Conservation (phyloP, 2,797 vertebrate species). For the Alcedo quadribrachys region DNA sequence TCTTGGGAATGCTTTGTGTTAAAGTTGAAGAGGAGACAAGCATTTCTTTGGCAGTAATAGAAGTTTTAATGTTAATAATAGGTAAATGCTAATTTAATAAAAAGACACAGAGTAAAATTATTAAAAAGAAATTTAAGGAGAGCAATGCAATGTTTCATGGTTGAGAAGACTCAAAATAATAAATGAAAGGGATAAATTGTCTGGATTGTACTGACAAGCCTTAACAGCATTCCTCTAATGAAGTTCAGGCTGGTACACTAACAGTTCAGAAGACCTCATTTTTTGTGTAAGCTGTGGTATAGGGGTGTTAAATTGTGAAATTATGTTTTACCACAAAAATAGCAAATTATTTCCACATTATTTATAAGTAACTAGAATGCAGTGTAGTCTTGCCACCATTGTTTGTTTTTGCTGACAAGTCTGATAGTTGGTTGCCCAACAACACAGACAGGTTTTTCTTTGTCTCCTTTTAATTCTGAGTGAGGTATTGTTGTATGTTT, state of each 20-base stretch:
- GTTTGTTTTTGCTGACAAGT: constrained; percentile 68
- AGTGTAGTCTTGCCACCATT: constrained; percentile 40
- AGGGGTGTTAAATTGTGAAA: constrained; percentile 37
- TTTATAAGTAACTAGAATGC: constrained; percentile 11
- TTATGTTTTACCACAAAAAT: constrained; percentile 55
- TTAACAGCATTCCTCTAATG: neutral
- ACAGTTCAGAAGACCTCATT: neutral
- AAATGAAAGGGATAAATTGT: neutral
- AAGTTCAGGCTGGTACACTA: neutral
- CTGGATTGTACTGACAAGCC: neutral
- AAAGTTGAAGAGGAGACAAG: neutral
- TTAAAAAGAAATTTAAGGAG: neutral
- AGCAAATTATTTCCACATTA: constrained; percentile 49
- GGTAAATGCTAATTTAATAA: neutral
- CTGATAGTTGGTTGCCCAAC: constrained; percentile 67
- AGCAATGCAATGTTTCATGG: neutral
- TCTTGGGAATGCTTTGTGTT: neutral
- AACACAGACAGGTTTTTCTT: constrained; percentile 69
- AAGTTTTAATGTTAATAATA: neutral
- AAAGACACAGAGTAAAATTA: neutral
- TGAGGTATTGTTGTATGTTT: constrained; percentile 33
- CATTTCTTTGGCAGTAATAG: neutral
- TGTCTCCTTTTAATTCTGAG: constrained; percentile 47
- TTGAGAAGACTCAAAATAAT: neutral
- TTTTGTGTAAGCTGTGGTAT: constrained; percentile 38